Percentiles rank a stretch among this genome's conserved stretches.
These are phyloP conservation scores for Troides aeacus DNA, from an alignment of 2,888 invertebrate species.

Conservation along the genomic window DNA sequence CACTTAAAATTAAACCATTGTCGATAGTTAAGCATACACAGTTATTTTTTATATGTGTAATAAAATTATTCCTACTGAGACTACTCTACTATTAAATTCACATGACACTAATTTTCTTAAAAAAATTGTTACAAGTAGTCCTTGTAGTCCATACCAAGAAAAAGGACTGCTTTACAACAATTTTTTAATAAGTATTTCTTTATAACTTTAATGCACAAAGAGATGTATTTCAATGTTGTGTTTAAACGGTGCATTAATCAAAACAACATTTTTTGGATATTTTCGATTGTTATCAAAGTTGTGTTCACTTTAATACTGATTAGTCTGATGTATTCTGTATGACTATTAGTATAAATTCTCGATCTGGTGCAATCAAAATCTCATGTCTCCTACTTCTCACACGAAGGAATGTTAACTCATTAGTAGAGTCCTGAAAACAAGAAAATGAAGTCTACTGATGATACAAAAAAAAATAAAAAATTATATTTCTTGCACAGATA, in stretches of 20 bases:
- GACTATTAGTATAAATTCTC: constrained; percentile 96
- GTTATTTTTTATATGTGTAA: too few species aligned
- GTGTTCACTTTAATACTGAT: constrained; percentile 5
- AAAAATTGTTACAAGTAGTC: too few species aligned
- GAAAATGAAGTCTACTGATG: not conserved
- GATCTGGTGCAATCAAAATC: constrained; percentile 98
- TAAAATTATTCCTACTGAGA: too few species aligned
- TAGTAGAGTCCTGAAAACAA: constrained; percentile 89
- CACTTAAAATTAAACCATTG: too few species aligned
- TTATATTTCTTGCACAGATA: too few species aligned
- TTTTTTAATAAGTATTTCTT: not conserved
- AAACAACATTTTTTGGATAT: not conserved
- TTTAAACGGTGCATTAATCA: not conserved
- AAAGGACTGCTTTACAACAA: not conserved
- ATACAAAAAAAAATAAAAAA: not conserved
- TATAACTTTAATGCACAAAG: not conserved
- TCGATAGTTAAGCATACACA: too few species aligned
- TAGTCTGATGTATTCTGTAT: constrained; percentile 89
- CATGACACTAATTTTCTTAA: too few species aligned
- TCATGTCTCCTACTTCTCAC: constrained; percentile 98
- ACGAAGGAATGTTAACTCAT: constrained; percentile 96
- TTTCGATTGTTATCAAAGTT: not conserved
- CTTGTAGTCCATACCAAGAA: too few species aligned
- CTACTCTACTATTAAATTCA: too few species aligned
- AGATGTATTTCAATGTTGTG: not conserved